These are phyloP conservation scores for Drosophila dives DNA, from an alignment of 2,888 invertebrate species.

Conservation along the genomic window DNA sequence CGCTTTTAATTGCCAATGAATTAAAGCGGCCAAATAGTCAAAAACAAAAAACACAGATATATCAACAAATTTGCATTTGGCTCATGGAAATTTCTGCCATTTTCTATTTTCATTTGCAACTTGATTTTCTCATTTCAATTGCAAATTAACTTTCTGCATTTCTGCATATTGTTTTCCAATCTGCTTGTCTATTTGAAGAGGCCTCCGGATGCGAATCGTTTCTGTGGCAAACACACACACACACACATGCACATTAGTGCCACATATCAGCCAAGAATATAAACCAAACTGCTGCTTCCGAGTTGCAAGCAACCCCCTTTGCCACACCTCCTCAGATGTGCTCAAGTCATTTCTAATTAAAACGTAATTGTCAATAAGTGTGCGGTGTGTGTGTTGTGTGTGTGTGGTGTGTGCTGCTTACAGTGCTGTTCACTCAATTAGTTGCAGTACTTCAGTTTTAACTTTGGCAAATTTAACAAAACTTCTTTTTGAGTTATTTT, in stretches of 20 bases:
- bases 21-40: constrained; percentile 16
- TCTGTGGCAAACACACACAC: constrained; percentile 4
- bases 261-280: constrained; percentile 64
- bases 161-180: constrained; percentile 49
- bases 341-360: constrained; percentile 67
- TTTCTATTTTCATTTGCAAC: constrained; percentile 45
- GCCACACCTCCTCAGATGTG: neutral
- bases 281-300: constrained; percentile 52
- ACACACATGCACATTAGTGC: constrained; percentile 18
- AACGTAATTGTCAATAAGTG: constrained; percentile 54
- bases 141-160: constrained; percentile 63
- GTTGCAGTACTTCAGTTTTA: constrained; percentile 11
- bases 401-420: constrained; percentile 15
- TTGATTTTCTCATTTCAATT: constrained; percentile 68
- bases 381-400: neutral
- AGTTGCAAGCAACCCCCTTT: constrained; percentile 32
- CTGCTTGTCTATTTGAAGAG: constrained; percentile 37
- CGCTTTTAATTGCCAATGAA: constrained; percentile 51
- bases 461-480: constrained; percentile 2
- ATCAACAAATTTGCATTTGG: constrained; percentile 31
- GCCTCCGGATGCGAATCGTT: constrained; percentile 1
- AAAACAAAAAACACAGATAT: constrained; percentile 1
- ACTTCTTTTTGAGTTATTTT: neutral
- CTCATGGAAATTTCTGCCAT: constrained; percentile 28
- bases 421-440: constrained; percentile 37